These are phyloP conservation scores for Atopsyche davidsoni DNA, from an alignment of 1,140 invertebrate species.

Conservation along the genomic window DNA sequence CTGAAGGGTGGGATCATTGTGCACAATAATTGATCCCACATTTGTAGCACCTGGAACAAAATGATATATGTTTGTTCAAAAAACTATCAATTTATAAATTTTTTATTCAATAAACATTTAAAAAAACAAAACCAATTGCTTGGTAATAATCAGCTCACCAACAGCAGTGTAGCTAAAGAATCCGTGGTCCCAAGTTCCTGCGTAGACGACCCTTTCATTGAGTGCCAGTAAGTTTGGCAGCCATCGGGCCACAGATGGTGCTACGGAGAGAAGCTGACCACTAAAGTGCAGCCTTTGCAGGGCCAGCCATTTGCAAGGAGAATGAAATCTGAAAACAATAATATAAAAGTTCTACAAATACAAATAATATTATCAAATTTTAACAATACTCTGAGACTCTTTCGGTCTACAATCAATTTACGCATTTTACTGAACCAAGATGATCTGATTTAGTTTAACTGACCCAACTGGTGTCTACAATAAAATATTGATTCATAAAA, in stretches of 20 bases:
- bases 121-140: neutral
- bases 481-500: no score
- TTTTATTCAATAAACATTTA: conserved; percentile 7
- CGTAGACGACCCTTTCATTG: conserved; percentile 93
- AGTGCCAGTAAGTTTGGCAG: conserved; percentile 88
- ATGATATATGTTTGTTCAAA: no score
- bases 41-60: conserved; percentile 72
- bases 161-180: conserved; percentile 98
- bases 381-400: no score
- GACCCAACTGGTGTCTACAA: no score
- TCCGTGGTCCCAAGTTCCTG: conserved; percentile 90
- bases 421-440: no score
- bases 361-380: neutral
- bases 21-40: conserved; percentile 93
- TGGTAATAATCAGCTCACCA: conserved; percentile 41
- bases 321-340: conserved; percentile 69
- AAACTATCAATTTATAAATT: conserved; percentile 6
- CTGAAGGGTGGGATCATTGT: conserved; percentile 73
- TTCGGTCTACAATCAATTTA: no score
- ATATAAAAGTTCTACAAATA: neutral
- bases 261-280: conserved; percentile 91
- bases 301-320: conserved; percentile 85
- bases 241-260: conserved; percentile 79
- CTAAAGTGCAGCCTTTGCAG: conserved; percentile 79
- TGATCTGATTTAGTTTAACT: no score